phyloP scores from a whole-genome alignment of 2,113 vertebrate species.

The Syngnathus floridae region DNA sequence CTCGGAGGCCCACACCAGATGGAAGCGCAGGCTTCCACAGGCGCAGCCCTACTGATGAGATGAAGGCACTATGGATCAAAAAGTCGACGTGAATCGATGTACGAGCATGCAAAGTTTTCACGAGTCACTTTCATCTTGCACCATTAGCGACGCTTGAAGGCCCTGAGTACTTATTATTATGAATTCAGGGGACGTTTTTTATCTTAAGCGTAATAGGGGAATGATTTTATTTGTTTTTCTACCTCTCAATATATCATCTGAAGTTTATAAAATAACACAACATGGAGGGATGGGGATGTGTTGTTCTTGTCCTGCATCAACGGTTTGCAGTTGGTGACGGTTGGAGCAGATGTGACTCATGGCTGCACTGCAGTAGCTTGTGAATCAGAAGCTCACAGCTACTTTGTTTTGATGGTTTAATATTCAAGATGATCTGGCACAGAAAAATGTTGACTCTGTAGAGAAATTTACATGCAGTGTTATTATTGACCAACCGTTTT shows the following conservation, averaged over 20 bases:
- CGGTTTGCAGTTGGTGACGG: conserved; percentile 18
- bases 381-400: not conserved
- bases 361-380: not conserved
- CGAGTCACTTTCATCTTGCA: not conserved
- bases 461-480: not conserved
- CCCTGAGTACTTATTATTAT: not conserved
- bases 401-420: not conserved
- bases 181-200: no score
- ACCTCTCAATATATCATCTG: not conserved
- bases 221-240: not conserved
- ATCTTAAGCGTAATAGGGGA: no score
- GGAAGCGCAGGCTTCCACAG: conserved; percentile 23
- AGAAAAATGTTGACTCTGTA: not conserved
- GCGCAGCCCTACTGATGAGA: conserved; percentile 23
- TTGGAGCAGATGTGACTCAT: conserved; percentile 22
- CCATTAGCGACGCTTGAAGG: not conserved
- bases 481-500: no score
- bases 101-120: conserved; percentile 5
- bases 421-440: not conserved
- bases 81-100: not conserved
- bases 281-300: not conserved
- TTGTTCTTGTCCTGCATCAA: not conserved
- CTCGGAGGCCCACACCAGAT: conserved; percentile 32
- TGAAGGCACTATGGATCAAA: conserved; percentile 30
- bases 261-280: not conserved